Conservation (phyloP, 2,797 vertebrate genomes). For the Ctenopoma kingsleyae region DNA sequence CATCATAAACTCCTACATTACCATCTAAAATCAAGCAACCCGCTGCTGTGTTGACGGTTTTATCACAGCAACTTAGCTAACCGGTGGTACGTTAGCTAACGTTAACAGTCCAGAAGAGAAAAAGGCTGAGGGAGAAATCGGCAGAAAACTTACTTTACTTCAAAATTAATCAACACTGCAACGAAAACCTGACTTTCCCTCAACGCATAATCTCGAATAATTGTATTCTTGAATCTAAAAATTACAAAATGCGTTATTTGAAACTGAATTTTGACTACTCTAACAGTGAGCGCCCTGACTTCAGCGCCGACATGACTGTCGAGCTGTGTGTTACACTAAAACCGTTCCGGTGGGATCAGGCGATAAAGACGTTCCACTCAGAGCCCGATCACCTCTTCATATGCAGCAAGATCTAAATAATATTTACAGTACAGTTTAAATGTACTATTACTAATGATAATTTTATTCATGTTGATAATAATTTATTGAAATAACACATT, state of each 20-base stretch:
- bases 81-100: constrained; percentile 67
- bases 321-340: constrained; percentile 58
- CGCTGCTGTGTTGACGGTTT: constrained; percentile 3
- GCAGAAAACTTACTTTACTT: constrained; percentile 72
- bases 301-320: constrained; percentile 72
- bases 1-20: not conserved
- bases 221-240: constrained; percentile 4
- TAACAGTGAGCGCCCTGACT: constrained; percentile 44
- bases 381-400: not conserved
- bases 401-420: not conserved
- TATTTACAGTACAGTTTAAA: not conserved
- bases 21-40: not conserved
- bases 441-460: not conserved
- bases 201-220: constrained; percentile 39
- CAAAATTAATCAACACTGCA: constrained; percentile 44
- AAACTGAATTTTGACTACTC: constrained; percentile 42
- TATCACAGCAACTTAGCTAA: constrained; percentile 57
- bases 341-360: constrained; percentile 47
- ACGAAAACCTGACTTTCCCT: constrained; percentile 13
- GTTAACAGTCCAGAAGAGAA: constrained; percentile 45
- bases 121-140: constrained; percentile 60
- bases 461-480: not conserved
- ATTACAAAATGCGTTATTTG: constrained; percentile 20
- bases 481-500: no score
- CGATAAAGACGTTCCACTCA: constrained; percentile 29